phyloP scores from a whole-genome alignment of 2,888 invertebrate genomes.

The Drosophila fungiperda region DNA sequence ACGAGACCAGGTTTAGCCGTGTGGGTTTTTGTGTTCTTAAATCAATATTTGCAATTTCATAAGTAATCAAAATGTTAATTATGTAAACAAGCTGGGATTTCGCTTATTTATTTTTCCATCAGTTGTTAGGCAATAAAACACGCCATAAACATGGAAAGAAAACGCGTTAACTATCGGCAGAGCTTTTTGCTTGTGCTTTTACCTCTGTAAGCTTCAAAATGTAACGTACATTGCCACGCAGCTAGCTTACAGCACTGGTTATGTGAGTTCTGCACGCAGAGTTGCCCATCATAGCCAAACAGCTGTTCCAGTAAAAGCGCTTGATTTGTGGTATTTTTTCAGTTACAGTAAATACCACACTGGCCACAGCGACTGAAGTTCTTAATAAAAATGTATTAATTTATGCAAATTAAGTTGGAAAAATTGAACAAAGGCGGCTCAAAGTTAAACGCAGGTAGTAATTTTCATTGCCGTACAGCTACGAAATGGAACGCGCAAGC shows the following conservation, averaged over 20 bases:
- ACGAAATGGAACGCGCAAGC: slow-evolving; percentile 28
- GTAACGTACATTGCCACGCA: slow-evolving; percentile 36
- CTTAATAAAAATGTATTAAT: slow-evolving; percentile 51
- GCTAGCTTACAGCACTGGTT: slow-evolving; percentile 34
- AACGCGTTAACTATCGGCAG: slow-evolving; percentile 12
- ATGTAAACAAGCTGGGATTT: slow-evolving; percentile 27
- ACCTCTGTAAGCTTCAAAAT: slow-evolving; percentile 34
- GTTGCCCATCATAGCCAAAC: slow-evolving; percentile 45
- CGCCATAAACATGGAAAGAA: slow-evolving; percentile 31
- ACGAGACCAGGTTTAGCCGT: slow-evolving; percentile 39
- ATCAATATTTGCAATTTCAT: slow-evolving; percentile 52
- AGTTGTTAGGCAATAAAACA: slow-evolving; percentile 25
- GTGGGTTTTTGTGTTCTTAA: slow-evolving; percentile 27
- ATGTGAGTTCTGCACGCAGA: slow-evolving; percentile 14
- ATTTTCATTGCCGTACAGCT: slow-evolving; percentile 2
- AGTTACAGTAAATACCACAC: neutral
- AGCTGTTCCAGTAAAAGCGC: slow-evolving; percentile 50
- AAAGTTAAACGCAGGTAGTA: slow-evolving; percentile 13
- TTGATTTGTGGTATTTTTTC: slow-evolving; percentile 20
- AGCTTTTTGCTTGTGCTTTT: slow-evolving; percentile 40
- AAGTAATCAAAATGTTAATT: slow-evolving; percentile 29
- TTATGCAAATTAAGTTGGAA: slow-evolving; percentile 15
- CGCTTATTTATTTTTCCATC: slow-evolving; percentile 1
- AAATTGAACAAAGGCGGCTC: slow-evolving; percentile 31
- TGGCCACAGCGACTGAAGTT: slow-evolving; percentile 25